These are phyloP conservation scores for Meriones unguiculatus DNA, from an alignment of 2,113 vertebrate genomes.

Conservation along the genomic window DNA sequence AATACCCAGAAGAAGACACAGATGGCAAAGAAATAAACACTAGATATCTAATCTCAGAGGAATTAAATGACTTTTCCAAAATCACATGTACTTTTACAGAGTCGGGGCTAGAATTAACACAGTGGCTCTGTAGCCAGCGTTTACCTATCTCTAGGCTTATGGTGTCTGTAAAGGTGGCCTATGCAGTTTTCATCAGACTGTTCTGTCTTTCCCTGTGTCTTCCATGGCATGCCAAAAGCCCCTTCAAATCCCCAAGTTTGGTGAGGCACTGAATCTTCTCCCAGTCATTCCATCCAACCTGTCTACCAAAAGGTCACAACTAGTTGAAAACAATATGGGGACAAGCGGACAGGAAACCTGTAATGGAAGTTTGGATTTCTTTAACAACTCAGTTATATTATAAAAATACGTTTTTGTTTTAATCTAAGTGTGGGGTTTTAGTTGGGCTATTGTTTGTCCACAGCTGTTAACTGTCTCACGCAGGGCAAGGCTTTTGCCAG, in stretches of 20 bases:
- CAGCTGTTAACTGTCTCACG: too few relatives aligned
- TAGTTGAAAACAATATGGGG: background rate
- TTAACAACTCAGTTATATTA: too few relatives aligned
- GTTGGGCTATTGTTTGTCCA: too few relatives aligned
- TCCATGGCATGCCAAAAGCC: background rate
- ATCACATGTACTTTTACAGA: background rate
- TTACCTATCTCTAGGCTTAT: background rate
- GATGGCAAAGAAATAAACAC: background rate
- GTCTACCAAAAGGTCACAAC: background rate
- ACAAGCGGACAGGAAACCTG: background rate
- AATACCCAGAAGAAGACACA: background rate
- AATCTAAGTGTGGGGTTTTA: too few relatives aligned
- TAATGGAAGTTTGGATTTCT: too few relatives aligned
- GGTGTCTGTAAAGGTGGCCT: background rate
- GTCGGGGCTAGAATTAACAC: background rate
- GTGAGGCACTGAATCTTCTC: background rate
- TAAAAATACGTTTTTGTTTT: too few relatives aligned
- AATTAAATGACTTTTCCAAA: background rate
- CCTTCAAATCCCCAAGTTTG: background rate
- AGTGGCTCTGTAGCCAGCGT: background rate
- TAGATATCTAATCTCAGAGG: background rate
- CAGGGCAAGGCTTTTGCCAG: too few relatives aligned
- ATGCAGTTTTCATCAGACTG: background rate
- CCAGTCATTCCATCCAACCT: background rate
- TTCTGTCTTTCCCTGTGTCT: background rate